Base-by-base conservation (phyloP, 2,888 invertebrate genomes). In the Drosophila maculinotata region DNA sequence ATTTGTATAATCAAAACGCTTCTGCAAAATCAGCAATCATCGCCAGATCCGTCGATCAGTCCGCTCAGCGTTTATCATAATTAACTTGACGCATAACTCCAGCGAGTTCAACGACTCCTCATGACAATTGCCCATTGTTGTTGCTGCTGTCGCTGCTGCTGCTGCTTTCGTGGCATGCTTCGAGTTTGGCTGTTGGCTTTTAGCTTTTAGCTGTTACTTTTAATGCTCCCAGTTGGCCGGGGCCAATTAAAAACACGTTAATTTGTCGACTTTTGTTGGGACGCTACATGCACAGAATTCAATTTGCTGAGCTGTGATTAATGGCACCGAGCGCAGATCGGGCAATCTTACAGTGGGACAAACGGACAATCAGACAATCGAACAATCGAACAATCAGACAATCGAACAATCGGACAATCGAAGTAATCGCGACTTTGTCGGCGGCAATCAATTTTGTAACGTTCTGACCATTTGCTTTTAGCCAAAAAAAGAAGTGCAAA, bases 241-340 rank as follows among this genome's bases (percentile, higher is more conserved):
- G 49, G 33, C 72, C 78, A 80, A 84, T 80, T 73, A 84, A 80
- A 84, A 80, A 80, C 70, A 81, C 81, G 81, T 81, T 81, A 81
- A 81, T 81, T 81, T 81, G 84, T 81, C 66, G 78, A 78, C 79
- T 76, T 74, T 68, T 68, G 69, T 59, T 45, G 26, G 47, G 57
- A 63, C 58, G 54, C 57, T 39, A 60, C 57, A 73, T 51, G 64
- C 52, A 64, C 60, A 74, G 66, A 83, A 80, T 81, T 79, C 84
- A 81, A 81, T 81, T 81, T 81, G 75, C 78, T 51, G 65, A 57
- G 69, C 69, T 17, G 65, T 80, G 80, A 80, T 80, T 80, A 80
- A 80, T 80, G 64, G 67, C 67, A 48, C 39, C 58, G 4, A 20
- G 4, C 4, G 4, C 20, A 20, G 20, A 45, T 30, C 49, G 31